phyloP scores from a whole-genome alignment of 2,888 invertebrate genomes.

The Linnaemya vulpina region DNA sequence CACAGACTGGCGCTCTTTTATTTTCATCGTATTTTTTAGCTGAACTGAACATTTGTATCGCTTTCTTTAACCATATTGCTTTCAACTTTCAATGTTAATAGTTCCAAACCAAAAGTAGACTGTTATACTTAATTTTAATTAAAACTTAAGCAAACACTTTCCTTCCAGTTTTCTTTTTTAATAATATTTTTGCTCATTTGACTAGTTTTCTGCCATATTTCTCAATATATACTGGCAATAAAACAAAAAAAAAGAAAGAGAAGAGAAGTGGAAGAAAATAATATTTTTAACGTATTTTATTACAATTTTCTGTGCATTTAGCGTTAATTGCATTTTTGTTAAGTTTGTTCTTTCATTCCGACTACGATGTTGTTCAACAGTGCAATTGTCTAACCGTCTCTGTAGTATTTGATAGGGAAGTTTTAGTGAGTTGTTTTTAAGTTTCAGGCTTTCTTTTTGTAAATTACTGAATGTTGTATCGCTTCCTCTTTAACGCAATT shows the following conservation, averaged over 20 bases:
- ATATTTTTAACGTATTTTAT: conserved; percentile 28
- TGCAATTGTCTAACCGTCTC: conserved; percentile 43
- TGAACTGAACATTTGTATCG: not conserved
- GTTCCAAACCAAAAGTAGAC: not conserved
- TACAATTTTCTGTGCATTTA: conserved; percentile 51
- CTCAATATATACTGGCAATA: not conserved
- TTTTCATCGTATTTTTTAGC: too few species aligned
- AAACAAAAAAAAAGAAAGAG: not conserved
- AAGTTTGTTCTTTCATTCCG: conserved; percentile 21
- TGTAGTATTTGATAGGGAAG: conserved; percentile 7
- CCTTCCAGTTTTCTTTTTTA: not conserved
- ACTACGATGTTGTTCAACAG: conserved; percentile 18
- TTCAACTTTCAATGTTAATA: not conserved
- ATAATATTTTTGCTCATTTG: not conserved
- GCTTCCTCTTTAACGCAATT: conserved; percentile 25
- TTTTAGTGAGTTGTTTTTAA: conserved; percentile 14
- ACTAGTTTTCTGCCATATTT: conserved; percentile 16
- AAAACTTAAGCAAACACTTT: not conserved
- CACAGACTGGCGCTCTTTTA: too few species aligned
- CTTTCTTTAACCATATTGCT: not conserved
- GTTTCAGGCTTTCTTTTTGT: conserved; percentile 20
- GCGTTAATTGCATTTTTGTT: conserved; percentile 65
- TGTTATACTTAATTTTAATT: not conserved
- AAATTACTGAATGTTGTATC: conserved; percentile 10
- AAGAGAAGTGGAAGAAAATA: too few species aligned